phyloP scores from a whole-genome alignment of 2,888 invertebrate genomes.

The Opisthograptis luteolata region DNA sequence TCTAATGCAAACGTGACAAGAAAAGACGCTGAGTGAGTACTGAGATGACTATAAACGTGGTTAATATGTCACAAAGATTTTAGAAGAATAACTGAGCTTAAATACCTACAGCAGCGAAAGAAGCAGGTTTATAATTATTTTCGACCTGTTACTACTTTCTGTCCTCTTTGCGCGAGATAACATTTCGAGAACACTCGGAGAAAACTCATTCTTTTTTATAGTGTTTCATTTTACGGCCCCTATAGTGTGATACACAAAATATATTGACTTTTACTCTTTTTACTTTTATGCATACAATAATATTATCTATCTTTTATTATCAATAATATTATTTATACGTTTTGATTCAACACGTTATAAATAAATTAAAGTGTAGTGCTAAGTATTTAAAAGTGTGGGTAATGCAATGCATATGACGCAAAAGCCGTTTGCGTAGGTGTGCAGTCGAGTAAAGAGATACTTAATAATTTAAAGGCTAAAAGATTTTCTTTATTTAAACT shows the following conservation, averaged over 20 bases:
- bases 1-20: too few relatives aligned
- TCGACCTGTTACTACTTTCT: too few relatives aligned
- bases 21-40: too few relatives aligned
- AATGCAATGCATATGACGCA: constrained; percentile 18
- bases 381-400: constrained; percentile 3
- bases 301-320: too few relatives aligned
- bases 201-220: background rate
- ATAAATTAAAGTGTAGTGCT: background rate
- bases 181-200: too few relatives aligned
- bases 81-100: too few relatives aligned
- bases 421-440: constrained; percentile 17
- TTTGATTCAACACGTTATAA: background rate
- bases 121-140: too few relatives aligned
- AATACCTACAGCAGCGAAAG: too few relatives aligned
- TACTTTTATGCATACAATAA: background rate
- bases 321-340: too few relatives aligned
- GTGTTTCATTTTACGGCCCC: background rate
- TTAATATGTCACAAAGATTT: too few relatives aligned
- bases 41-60: too few relatives aligned
- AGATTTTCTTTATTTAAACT: background rate
- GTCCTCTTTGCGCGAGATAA: too few relatives aligned
- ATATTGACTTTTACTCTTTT: background rate
- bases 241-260: background rate
- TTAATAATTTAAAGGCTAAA: background rate
- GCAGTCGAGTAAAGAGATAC: background rate